Base-by-base conservation (phyloP, 2,888 invertebrate species). In the Cetonia aurata region DNA sequence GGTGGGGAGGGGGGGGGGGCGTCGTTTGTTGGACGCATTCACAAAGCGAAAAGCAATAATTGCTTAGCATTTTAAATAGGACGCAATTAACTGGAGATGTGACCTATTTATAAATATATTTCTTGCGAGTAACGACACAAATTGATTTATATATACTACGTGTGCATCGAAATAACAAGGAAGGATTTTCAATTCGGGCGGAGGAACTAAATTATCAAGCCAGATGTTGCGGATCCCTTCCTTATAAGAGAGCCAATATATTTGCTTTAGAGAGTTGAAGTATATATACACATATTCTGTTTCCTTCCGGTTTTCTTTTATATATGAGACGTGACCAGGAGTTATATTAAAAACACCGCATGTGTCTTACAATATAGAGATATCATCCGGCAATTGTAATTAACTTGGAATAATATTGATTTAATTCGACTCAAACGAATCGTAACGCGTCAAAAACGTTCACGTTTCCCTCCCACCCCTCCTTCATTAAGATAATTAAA, bases 201-300 rank as follows among this genome's bases (percentile, higher is more conserved):
- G 6, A n/a, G 44, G 9, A 46, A 67, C 13, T 67, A 56, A 41
- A 55, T 55, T 42, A 67, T 55, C 55, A 17, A 13, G 15, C 37
- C 67, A 67, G 67, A 67, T 67, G 67, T 67, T 67, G 31, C 55
- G 19, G 19, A 42, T 25, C 25, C 25, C 25, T 57, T 44, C 9
- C n/a, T 10, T 17, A n/a, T 59, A 25, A n/a, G 17, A 2, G 17
- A 17, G 2, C 12, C 42, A 59, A 59, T 59, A 59, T 59, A 53
- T 53, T 12, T 53, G 19, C 53, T 15, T 44, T 41, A 41, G 42
- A 12, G 19, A 59, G 31, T 44, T 42, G 59, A 17, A 44, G 9
- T 19, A 1, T 50, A 50, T 9, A 19, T 50, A 50, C 42, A 42
- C 17, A 9, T 56, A 56, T 33, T 55, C 37, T n/a, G n/a, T n/a